These are phyloP conservation scores for Pygocentrus nattereri DNA, from an alignment of 2,797 vertebrate species.

Conservation along the genomic window DNA sequence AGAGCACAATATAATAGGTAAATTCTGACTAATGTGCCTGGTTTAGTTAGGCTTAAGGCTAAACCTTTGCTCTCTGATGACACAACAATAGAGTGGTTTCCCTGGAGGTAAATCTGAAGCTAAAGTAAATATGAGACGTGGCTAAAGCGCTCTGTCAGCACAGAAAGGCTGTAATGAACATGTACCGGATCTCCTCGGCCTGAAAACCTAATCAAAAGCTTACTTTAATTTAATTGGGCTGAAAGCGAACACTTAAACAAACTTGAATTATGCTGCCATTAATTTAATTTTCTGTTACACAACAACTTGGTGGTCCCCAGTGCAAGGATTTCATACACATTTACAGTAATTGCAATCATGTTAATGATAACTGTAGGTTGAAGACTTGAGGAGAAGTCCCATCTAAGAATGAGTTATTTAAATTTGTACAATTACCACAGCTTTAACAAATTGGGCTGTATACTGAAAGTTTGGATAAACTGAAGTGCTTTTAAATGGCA, in stretches of 20 bases:
- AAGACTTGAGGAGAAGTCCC: not conserved
- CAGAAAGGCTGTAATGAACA: slow-evolving; percentile 10
- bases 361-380: not conserved
- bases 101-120: slow-evolving; percentile 45
- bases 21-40: not conserved
- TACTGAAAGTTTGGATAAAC: too few species aligned
- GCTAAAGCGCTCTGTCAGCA: slow-evolving; percentile 33
- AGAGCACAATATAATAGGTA: not conserved
- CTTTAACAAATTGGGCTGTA: not conserved
- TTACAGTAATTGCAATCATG: slow-evolving; percentile 6
- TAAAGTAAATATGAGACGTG: slow-evolving; percentile 33
- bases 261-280: not conserved
- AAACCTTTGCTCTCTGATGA: slow-evolving; percentile 19
- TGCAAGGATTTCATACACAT: not conserved
- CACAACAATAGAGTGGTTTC: slow-evolving; percentile 32
- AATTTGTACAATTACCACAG: not conserved
- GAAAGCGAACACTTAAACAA: slow-evolving; percentile 25
- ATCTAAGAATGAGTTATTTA: not conserved
- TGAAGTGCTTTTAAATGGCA: too few species aligned
- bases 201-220: slow-evolving; percentile 29
- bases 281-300: slow-evolving; percentile 16
- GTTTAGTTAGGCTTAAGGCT: not conserved
- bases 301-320: slow-evolving; percentile 14
- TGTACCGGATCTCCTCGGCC: slow-evolving; percentile 28
- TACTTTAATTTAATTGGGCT: slow-evolving; percentile 12